phyloP scores from a whole-genome alignment of 2,113 vertebrate genomes.

The Empidonax alnorum region DNA sequence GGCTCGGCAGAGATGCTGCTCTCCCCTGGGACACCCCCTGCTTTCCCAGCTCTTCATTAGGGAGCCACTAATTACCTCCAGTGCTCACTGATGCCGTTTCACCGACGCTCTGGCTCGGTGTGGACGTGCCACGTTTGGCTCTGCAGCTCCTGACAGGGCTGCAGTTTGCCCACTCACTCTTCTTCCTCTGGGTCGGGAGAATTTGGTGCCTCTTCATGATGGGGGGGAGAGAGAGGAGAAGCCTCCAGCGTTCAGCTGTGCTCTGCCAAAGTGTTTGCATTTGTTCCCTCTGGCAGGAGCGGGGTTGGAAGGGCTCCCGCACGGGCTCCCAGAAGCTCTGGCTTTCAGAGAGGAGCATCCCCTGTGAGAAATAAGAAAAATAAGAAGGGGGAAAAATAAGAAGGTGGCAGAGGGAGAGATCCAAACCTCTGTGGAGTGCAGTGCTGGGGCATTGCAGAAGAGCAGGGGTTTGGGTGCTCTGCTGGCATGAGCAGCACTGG shows the following conservation, averaged over 20 bases:
- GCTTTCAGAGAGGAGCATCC: neutral
- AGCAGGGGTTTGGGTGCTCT: neutral
- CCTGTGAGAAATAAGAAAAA: accelerated
- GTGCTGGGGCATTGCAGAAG: neutral
- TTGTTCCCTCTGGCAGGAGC: accelerated
- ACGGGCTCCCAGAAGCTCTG: neutral
- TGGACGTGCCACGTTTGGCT: neutral
- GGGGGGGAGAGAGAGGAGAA: neutral
- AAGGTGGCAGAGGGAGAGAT: too few species aligned
- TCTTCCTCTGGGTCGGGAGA: neutral
- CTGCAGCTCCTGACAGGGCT: neutral
- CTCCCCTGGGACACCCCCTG: neutral
- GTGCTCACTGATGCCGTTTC: accelerated
- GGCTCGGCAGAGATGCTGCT: neutral
- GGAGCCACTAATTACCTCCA: neutral
- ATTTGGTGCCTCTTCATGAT: neutral
- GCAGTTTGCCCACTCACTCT: neutral
- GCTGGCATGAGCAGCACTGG: accelerated
- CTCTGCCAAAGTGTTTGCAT: accelerated
- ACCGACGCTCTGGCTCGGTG: accelerated
- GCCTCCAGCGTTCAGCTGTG: neutral
- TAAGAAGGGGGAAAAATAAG: neutral
- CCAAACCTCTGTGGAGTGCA: accelerated
- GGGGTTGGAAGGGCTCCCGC: neutral
- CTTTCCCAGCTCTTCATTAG: conserved; percentile 11